A percentile compares a stretch with the other conserved stretches of the same genome.
Evolutionary conservation across 2,888 invertebrate species (phyloP).

Genomic region (Hyppa rectilinea): DNA sequence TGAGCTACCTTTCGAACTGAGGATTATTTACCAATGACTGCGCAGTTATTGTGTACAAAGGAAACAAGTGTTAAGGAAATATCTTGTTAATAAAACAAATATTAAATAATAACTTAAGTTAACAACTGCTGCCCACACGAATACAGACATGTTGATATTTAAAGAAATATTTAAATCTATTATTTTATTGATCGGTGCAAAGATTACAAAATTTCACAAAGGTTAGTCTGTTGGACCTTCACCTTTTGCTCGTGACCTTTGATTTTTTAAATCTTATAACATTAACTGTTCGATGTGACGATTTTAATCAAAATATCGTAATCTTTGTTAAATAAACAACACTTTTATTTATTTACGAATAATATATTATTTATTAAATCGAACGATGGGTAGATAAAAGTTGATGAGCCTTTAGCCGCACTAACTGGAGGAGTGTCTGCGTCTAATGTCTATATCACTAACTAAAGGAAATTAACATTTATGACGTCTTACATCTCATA

Average conservation of each 20-base stretch:
- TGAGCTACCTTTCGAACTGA: constrained; percentile 26
- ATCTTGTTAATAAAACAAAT: constrained; percentile 15
- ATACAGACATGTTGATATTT: constrained; percentile 7
- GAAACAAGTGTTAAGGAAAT: constrained; percentile 23
- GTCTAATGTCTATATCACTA: not conserved
- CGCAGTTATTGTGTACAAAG: constrained; percentile 13
- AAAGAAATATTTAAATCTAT: not conserved
- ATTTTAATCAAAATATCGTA: constrained; percentile 24
- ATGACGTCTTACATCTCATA: not conserved
- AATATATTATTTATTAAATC: not conserved
- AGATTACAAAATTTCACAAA: constrained; percentile 32
- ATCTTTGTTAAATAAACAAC: too few relatives aligned
- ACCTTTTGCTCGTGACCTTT: constrained; percentile 33
- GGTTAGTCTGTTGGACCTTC: constrained; percentile 36
- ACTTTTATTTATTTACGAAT: too few relatives aligned
- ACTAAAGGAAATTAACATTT: constrained; percentile 3
- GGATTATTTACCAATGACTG: constrained; percentile 38
- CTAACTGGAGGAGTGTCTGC: not conserved
- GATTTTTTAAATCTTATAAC: constrained; percentile 13
- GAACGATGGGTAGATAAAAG: not conserved
- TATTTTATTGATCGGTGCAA: constrained; percentile 20
- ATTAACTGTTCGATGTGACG: constrained; percentile 11
- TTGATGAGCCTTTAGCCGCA: not conserved
- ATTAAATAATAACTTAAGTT: constrained; percentile 6
- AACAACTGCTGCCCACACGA: not conserved